phyloP scores from a whole-genome alignment of 2,113 vertebrate species.

The Rhodinocichla rosea region DNA sequence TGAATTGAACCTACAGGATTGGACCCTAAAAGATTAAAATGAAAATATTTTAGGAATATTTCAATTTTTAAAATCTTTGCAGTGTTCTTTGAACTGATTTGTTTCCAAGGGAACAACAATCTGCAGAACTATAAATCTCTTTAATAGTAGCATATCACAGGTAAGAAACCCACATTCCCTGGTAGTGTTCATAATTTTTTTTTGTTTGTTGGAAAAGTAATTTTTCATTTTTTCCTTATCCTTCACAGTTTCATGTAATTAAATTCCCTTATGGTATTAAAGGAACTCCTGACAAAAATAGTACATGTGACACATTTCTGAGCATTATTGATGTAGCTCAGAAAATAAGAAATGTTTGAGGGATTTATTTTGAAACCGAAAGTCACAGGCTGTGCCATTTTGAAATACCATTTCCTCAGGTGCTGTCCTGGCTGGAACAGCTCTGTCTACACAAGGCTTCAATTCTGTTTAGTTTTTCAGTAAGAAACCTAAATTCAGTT shows the following conservation, averaged over 20 bases:
- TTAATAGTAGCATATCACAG: neutral
- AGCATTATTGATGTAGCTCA: neutral
- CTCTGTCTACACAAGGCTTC: neutral
- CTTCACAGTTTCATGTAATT: neutral
- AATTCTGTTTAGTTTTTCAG: neutral
- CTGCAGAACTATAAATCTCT: conserved; percentile 20
- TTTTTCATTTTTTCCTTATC: neutral
- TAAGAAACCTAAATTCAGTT: neutral
- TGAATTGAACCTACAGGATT: neutral
- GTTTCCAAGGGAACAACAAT: conserved; percentile 71
- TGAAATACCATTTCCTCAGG: neutral
- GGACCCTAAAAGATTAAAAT: neutral
- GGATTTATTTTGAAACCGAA: neutral
- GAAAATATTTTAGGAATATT: neutral
- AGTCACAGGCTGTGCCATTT: neutral
- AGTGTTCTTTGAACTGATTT: conserved; percentile 21
- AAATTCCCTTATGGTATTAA: neutral
- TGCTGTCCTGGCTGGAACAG: neutral
- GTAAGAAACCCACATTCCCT: neutral
- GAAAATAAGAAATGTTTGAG: neutral
- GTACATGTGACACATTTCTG: neutral
- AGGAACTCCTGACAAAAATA: neutral
- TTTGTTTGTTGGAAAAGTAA: neutral
- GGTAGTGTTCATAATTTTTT: neutral
- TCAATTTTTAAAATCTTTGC: conserved; percentile 41